A percentile compares a stretch with the other conserved stretches of the same genome.
phyloP scores from a whole-genome alignment of 2,113 vertebrate species.

The Brachyhypopomus occidentalis region DNA sequence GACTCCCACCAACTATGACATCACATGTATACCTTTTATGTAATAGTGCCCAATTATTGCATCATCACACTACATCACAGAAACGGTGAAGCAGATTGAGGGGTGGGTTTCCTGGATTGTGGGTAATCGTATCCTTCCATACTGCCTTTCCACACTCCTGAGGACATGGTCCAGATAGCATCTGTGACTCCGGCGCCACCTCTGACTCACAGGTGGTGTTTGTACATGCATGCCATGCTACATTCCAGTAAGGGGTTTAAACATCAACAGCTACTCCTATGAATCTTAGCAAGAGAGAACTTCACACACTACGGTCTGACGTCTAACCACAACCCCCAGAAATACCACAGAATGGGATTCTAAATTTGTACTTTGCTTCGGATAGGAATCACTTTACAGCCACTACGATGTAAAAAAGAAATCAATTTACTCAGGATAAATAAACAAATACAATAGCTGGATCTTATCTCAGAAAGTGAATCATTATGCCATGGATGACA shows the following conservation, averaged over 20 bases:
- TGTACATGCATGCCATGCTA: not conserved
- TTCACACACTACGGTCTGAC: not conserved
- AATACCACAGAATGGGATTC: not conserved
- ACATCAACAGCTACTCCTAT: not conserved
- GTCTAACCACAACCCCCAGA: not conserved
- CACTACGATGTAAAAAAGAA: too few relatives aligned
- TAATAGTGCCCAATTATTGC: too few relatives aligned
- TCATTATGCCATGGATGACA: too few relatives aligned
- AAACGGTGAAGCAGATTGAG: too few relatives aligned
- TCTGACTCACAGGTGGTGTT: not conserved
- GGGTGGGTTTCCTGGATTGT: too few relatives aligned
- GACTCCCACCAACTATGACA: too few relatives aligned
- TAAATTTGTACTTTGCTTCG: not conserved
- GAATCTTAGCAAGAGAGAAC: not conserved
- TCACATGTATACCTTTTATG: too few relatives aligned
- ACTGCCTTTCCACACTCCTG: not conserved
- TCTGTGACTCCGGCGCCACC: not conserved
- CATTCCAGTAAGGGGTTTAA: not conserved
- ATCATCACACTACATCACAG: too few relatives aligned
- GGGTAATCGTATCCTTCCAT: too few relatives aligned
- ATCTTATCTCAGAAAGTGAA: too few relatives aligned
- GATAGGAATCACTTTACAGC: not conserved
- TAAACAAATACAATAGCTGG: too few relatives aligned
- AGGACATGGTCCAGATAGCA: not conserved
- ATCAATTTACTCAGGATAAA: too few relatives aligned